Conservation (phyloP, 1,140 invertebrate genomes). For the Papilio aristodemus region DNA sequence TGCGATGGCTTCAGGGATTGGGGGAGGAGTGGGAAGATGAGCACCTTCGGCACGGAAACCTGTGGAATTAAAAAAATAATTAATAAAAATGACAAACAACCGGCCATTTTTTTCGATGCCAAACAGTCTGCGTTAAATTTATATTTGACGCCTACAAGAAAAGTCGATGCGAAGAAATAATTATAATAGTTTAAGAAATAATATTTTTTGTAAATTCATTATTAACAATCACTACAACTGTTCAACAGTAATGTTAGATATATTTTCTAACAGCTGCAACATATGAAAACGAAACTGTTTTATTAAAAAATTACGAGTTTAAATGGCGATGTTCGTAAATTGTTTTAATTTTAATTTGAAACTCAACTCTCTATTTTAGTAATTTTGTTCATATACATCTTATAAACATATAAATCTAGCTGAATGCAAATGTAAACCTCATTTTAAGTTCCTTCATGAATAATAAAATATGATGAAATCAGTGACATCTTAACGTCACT, state of each 20-base stretch:
- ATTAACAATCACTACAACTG: too few relatives aligned
- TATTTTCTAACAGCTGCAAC: neutral
- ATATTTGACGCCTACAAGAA: neutral
- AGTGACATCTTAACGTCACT: neutral
- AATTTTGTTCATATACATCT: too few relatives aligned
- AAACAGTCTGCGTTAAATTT: neutral
- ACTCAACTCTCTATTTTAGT: too few relatives aligned
- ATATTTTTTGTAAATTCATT: too few relatives aligned
- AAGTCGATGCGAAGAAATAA: neutral
- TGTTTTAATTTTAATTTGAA: too few relatives aligned
- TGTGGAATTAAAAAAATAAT: slow-evolving; percentile 43
- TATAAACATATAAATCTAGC: too few relatives aligned
- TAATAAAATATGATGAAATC: neutral
- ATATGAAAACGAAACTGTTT: neutral
- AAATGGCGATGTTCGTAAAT: too few relatives aligned
- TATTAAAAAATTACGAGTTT: neutral
- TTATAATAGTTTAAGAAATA: too few relatives aligned
- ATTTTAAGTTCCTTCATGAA: neutral
- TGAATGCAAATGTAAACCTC: too few relatives aligned
- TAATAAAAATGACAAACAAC: too few relatives aligned
- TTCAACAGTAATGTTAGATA: too few relatives aligned
- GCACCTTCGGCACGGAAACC: slow-evolving; percentile 83
- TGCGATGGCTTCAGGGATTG: too few relatives aligned
- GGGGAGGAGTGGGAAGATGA: slow-evolving; percentile 81
- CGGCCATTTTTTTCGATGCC: neutral